Evolutionary conservation across 2,888 invertebrate genomes (phyloP).

Genomic region (Phengaris arion): DNA sequence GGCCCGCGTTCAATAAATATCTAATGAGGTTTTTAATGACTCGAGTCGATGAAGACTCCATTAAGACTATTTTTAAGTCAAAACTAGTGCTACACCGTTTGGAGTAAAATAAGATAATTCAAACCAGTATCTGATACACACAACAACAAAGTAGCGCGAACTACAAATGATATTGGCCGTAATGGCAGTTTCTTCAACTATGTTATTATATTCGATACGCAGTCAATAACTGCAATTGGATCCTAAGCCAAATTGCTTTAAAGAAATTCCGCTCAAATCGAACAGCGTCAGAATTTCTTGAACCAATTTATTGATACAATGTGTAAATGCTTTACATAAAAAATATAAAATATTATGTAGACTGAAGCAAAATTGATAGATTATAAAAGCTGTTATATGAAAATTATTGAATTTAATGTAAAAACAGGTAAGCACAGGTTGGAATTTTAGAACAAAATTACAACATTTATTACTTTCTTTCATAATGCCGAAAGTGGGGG

Average conservation of each 20-base stretch:
- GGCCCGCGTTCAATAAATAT: too few relatives aligned
- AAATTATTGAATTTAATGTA: too few relatives aligned
- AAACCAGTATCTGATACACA: slow-evolving; percentile 45
- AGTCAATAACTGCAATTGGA: slow-evolving; percentile 28
- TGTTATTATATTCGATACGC: slow-evolving; percentile 31
- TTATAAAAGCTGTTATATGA: too few relatives aligned
- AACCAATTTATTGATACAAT: not conserved
- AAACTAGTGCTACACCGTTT: slow-evolving; percentile 29
- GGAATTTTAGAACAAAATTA: too few relatives aligned
- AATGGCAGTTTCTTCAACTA: slow-evolving; percentile 31
- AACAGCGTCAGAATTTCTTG: not conserved
- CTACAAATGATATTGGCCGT: slow-evolving; percentile 35
- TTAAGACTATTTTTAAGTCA: not conserved
- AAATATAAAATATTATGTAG: too few relatives aligned
- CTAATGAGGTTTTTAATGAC: too few relatives aligned
- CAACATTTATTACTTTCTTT: too few relatives aligned
- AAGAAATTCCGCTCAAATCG: slow-evolving; percentile 28
- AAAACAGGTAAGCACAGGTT: too few relatives aligned
- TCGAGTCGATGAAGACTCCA: too few relatives aligned
- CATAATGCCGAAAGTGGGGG: too few relatives aligned
- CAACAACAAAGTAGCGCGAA: slow-evolving; percentile 35
- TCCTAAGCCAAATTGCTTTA: slow-evolving; percentile 30
- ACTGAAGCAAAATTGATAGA: too few relatives aligned
- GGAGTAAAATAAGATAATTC: slow-evolving; percentile 38
- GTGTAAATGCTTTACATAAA: not conserved